Base-by-base conservation (phyloP, 2,888 invertebrate species). In the Agrilus cyanescens region DNA sequence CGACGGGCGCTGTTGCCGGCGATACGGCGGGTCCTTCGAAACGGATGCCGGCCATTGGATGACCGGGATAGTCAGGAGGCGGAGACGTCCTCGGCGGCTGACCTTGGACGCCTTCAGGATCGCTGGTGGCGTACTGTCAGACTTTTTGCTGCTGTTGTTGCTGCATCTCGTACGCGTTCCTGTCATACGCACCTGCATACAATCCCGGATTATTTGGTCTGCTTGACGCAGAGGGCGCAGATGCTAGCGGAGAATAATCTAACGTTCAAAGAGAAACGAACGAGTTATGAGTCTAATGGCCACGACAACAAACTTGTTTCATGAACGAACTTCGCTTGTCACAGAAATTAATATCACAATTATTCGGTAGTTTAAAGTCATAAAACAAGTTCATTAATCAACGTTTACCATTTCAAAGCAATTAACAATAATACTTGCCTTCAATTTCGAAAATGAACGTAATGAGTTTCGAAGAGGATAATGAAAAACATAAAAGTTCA, bases 121-220 rank as follows among this genome's bases (percentile, higher is more conserved):
- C 55, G 50, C 54, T 55, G 50, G 54, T 53, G 48, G 55, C 60
- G 52, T 63, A 59, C 58, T 68, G 73, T 77, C 75, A 76, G 66
- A 76, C 82, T 69, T 83, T 82, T 63, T 82, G 80, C 49, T 47
- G 47, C 48, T 82, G 76, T 63, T 82, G 80, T 49, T 47, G 47
- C 48, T 82, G 76, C 82, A 84, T 80, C 72, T 83, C 84, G 70
- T 80, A 80, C 57, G 78, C 72, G 64, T 77, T 73, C 51, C 69
- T 55, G 57, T 78, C 76, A 70, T 82, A 82, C 46, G 83, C 83
- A 57, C 79, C 79, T 50, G 83, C 82, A 69, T 83, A 83, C 46
- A 79, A 70, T 64, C 81, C 80, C 46, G 72, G 70, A 54, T 66
- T 72, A 60, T 59, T 72, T 69, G 53, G 54, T 67, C 61, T 59